Percentiles rank a stretch among this genome's conserved stretches.
phyloP scores from a whole-genome alignment of 2,888 invertebrate species.

The Archips xylosteana region DNA sequence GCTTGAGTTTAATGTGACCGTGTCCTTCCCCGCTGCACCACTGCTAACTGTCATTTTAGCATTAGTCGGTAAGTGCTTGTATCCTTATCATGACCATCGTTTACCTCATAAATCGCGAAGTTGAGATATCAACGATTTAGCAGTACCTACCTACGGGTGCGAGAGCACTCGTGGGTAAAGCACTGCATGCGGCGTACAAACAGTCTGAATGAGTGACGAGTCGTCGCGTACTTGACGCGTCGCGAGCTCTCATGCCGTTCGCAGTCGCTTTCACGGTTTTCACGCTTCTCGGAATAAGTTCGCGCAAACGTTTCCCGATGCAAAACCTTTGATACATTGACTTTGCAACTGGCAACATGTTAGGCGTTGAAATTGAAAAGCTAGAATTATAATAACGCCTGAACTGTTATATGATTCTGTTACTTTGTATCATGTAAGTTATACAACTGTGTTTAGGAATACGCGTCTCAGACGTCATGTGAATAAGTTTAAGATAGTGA shows the following conservation, averaged over 20 bases:
- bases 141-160: background rate
- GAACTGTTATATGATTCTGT: constrained; percentile 29
- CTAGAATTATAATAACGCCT: constrained; percentile 10
- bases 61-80: constrained; percentile 95
- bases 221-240: constrained; percentile 37
- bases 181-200: constrained; percentile 43
- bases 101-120: background rate
- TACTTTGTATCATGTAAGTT: constrained; percentile 25
- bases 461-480: background rate
- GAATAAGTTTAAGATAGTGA: background rate
- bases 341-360: constrained; percentile 26
- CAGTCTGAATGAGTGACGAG: constrained; percentile 39
- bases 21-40: constrained; percentile 98
- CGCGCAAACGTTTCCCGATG: constrained; percentile 40
- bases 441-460: background rate
- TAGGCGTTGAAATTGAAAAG: constrained; percentile 33
- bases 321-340: constrained; percentile 41
- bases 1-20: constrained; percentile 97
- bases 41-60: constrained; percentile 98
- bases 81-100: constrained; percentile 20
- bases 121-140: constrained; percentile 25
- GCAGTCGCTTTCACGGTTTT: constrained; percentile 20
- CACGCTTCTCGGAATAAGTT: constrained; percentile 29
- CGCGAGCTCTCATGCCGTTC: constrained; percentile 41
- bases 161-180: constrained; percentile 36